Evolutionary conservation across 2,113 vertebrate genomes (phyloP).

Genomic region (Tonatia bakeri): DNA sequence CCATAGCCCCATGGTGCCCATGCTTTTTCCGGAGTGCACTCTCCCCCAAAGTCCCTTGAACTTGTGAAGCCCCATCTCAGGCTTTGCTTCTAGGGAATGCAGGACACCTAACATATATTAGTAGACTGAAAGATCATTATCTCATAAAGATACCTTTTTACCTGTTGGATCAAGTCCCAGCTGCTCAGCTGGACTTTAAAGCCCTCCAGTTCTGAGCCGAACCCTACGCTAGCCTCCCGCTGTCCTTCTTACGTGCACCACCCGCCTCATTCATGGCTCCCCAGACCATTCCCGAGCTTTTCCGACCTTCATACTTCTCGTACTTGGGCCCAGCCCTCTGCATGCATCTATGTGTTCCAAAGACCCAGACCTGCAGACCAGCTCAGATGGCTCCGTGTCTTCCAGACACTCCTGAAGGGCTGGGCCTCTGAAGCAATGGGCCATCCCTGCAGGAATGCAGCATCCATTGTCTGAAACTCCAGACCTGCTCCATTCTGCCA

Average conservation of each 20-base stretch:
- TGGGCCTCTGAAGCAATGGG: not conserved
- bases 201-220: not conserved
- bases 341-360: not conserved
- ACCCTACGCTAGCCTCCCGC: not conserved
- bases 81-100: not conserved
- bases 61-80: not conserved
- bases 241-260: too few species aligned
- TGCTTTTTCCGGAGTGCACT: not conserved
- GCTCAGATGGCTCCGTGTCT: accelerated
- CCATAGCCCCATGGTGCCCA: not conserved
- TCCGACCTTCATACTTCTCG: not conserved
- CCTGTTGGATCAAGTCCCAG: not conserved
- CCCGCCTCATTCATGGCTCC: not conserved
- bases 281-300: not conserved
- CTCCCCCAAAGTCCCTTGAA: not conserved
- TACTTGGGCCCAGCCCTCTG: not conserved
- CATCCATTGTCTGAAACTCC: accelerated
- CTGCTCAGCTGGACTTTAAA: not conserved
- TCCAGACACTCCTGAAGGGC: not conserved
- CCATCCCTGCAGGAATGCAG: not conserved
- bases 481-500: not conserved
- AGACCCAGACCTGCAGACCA: not conserved
- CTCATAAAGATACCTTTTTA: not conserved
- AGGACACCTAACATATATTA: not conserved
- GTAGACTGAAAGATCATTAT: not conserved